Evolutionary conservation across 2,888 invertebrate genomes (phyloP), one percentile per base, ranked within the genome.

Genomic region (Philereme vetulata): DNA sequence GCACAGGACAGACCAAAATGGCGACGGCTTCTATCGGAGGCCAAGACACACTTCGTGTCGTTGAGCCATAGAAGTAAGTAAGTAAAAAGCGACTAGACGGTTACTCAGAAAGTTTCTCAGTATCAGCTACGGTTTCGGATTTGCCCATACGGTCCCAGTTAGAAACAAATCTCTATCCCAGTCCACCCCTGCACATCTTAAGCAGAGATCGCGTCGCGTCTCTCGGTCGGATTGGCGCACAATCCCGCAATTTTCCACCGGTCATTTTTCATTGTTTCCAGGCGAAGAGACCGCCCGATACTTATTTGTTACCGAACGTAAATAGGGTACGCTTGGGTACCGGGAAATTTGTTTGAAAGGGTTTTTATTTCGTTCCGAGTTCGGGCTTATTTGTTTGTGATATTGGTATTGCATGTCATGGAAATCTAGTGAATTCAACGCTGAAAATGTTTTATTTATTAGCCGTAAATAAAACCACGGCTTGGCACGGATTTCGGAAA

Each of bases 171-270:
- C 1, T 21, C 1, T 21, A 21, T 21, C 21, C 21, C 2, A 57
- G 64, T 87, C 72, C 87, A 72, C 63, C 77, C 81, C 84, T 74
- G 78, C 21, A 42, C 61, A 68, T 73, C 77, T 78, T 74, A 78
- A 80, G 76, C 72, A 76, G 81, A 72, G 78, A 76, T 77, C 78
- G 76, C 76, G 75, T 72, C 77, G 73, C 72, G 77, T 75, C 79
- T 75, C 78, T 72, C 79, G 73, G 72, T 73, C 78, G 84, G 83
- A 82, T 86, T 83, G 81, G 77, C 70, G 75, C 77, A 69, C 72
- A 85, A 88, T 88, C 90, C 87, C 78, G 85, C 91, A 92, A 92
- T 92, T 91, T 92, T 84, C 88, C 86, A 83, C 76, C 88, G 90
- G 90, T 91, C 91, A 91, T 92, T 90, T 91, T 86, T 92, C 91